Percentiles rank a stretch among this genome's conserved stretches.
Evolutionary conservation across 2,797 vertebrate genomes (phyloP).

Genomic region (Labeo calbasu): DNA sequence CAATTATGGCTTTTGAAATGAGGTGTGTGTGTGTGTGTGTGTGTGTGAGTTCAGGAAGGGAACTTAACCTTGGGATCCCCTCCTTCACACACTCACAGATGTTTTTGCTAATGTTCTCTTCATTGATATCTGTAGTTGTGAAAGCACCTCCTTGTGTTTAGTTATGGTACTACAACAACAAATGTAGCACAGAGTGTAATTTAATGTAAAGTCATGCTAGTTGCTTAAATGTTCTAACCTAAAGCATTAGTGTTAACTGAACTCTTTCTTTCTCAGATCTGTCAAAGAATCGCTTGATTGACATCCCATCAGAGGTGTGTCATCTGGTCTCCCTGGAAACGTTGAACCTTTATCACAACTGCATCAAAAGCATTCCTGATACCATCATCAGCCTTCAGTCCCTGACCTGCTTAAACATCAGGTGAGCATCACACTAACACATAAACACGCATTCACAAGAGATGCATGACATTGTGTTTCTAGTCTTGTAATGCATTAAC

Average conservation of each 20-base stretch:
- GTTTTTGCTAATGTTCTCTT: not conserved
- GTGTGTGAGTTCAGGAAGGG: conserved; percentile 36
- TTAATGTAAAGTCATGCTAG: not conserved
- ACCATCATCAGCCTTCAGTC: conserved; percentile 86
- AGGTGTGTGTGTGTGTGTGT: conserved; percentile 17
- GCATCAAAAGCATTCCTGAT: conserved; percentile 92
- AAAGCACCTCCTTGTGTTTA: conserved; percentile 53
- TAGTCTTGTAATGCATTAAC: not conserved
- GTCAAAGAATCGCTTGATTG: conserved; percentile 90
- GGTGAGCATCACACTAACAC: conserved; percentile 72
- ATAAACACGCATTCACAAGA: not conserved
- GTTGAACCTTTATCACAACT: conserved; percentile 94
- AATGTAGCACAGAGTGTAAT: not conserved
- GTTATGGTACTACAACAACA: conserved; percentile 43
- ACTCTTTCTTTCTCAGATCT: conserved; percentile 77
- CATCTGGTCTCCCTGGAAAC: conserved; percentile 92
- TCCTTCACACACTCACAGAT: conserved; percentile 17
- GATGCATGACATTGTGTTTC: not conserved
- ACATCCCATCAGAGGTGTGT: conserved; percentile 87
- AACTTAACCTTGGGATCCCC: conserved; percentile 3
- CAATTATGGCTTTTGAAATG: conserved; percentile 47
- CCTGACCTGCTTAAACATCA: conserved; percentile 91
- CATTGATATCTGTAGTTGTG: conserved; percentile 13
- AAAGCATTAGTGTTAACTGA: not conserved
- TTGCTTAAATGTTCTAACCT: not conserved